Evolutionary conservation across 2,113 vertebrate genomes (phyloP).

Genomic region (Perca fluviatilis): DNA sequence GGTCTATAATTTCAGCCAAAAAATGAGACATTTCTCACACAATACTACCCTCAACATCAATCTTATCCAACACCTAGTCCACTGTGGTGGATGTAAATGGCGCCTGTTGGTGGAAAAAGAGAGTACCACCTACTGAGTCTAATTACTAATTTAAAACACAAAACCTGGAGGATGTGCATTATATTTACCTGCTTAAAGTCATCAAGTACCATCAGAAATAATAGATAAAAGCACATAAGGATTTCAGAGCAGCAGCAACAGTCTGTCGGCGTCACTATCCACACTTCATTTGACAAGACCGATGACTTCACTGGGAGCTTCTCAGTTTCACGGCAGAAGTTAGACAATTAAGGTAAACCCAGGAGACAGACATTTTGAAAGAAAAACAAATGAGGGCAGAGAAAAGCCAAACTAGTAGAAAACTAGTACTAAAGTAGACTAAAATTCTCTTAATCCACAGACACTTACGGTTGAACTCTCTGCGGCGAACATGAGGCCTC

Average conservation of each 20-base stretch:
- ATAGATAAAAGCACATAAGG: not conserved
- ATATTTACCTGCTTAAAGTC: not conserved
- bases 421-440: not conserved
- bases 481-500: slow-evolving; percentile 83
- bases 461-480: slow-evolving; percentile 91
- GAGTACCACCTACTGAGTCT: slow-evolving; percentile 4
- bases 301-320: slow-evolving; percentile 36
- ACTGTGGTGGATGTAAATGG: not conserved
- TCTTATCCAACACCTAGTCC: slow-evolving; percentile 23
- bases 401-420: not conserved
- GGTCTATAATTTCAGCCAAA: not conserved
- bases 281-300: not conserved
- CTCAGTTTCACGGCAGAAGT: slow-evolving; percentile 55
- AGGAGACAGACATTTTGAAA: slow-evolving; percentile 4
- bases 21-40: not conserved
- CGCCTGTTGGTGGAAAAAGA: not conserved
- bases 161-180: not conserved
- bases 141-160: slow-evolving; percentile 29
- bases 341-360: slow-evolving; percentile 24
- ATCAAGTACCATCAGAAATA: not conserved
- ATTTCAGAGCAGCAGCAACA: slow-evolving; percentile 6
- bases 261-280: slow-evolving; percentile 10
- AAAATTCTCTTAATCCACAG: not conserved
- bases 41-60: not conserved
- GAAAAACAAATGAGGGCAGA: not conserved